These are phyloP conservation scores for Hippocampus mohnikei DNA, from an alignment of 2,113 vertebrate genomes.

Conservation along the genomic window DNA sequence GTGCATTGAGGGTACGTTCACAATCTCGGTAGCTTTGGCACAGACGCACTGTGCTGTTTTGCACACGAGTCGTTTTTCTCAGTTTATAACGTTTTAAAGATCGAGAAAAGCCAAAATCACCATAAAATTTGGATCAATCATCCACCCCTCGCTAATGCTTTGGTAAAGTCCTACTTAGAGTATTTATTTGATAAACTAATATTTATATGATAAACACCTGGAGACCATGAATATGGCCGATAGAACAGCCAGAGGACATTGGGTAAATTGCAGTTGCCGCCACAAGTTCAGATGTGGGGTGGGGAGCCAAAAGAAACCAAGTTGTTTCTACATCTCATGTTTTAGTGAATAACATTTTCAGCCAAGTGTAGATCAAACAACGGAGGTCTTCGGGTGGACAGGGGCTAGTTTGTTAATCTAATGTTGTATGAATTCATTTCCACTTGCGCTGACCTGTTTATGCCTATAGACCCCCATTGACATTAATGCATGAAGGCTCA, in stretches of 20 bases:
- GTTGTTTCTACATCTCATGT: constrained; percentile 49
- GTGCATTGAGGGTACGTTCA: too few relatives aligned
- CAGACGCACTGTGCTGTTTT: too few relatives aligned
- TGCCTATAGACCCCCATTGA: constrained; percentile 36
- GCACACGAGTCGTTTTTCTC: too few relatives aligned
- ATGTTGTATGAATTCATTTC: constrained; percentile 13
- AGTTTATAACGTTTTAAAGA: too few relatives aligned
- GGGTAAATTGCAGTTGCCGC: neutral
- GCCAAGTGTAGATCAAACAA: constrained; percentile 32
- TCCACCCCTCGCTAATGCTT: too few relatives aligned
- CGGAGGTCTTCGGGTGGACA: constrained; percentile 34
- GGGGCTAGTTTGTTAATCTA: constrained; percentile 31
- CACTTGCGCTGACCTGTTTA: constrained; percentile 32
- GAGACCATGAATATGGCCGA: too few relatives aligned
- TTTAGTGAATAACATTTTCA: constrained; percentile 50
- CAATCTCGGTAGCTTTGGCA: too few relatives aligned
- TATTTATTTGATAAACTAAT: too few relatives aligned
- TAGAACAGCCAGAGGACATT: neutral
- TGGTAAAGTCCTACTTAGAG: too few relatives aligned
- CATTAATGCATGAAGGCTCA: constrained; percentile 23
- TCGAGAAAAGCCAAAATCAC: too few relatives aligned
- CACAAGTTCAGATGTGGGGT: neutral
- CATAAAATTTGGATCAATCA: too few relatives aligned
- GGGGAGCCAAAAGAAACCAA: constrained; percentile 13
- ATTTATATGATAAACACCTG: too few relatives aligned